Conservation (phyloP, 2,797 vertebrate genomes). For the Etheostoma perlongum region DNA sequence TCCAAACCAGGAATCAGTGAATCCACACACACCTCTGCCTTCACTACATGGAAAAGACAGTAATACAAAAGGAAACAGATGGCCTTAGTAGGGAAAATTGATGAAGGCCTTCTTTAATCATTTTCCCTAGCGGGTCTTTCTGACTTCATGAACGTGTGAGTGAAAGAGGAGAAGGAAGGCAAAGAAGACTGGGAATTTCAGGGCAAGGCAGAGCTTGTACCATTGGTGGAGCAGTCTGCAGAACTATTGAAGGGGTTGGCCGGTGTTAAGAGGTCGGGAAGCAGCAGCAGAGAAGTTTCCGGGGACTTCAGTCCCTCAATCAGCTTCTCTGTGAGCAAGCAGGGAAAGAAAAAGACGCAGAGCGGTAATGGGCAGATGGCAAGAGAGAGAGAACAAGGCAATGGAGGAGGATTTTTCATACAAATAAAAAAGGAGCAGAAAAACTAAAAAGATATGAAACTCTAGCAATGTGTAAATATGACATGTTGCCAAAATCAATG, state of each 20-base stretch:
- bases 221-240: slow-evolving; percentile 84
- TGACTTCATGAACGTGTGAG: slow-evolving; percentile 6
- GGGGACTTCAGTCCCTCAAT: slow-evolving; percentile 94
- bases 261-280: slow-evolving; percentile 90
- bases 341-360: slow-evolving; percentile 52
- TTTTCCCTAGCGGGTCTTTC: neutral
- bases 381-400: slow-evolving; percentile 1
- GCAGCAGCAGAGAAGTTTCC: slow-evolving; percentile 90
- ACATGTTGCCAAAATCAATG: neutral
- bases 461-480: neutral
- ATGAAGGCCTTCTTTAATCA: slow-evolving; percentile 4
- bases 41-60: slow-evolving; percentile 67
- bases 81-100: neutral
- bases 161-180: slow-evolving; percentile 25
- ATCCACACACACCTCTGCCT: slow-evolving; percentile 88
- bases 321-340: slow-evolving; percentile 89
- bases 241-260: slow-evolving; percentile 90
- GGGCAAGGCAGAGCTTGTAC: slow-evolving; percentile 76
- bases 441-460: slow-evolving; percentile 3
- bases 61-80: slow-evolving; percentile 3
- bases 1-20: slow-evolving; percentile 95
- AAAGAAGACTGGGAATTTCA: slow-evolving; percentile 1
- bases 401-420: slow-evolving; percentile 23
- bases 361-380: slow-evolving; percentile 14
- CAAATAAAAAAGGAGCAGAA: slow-evolving; percentile 9